phyloP scores from a whole-genome alignment of 2,888 invertebrate species.

The Acanthococcus lagerstroemiae region DNA sequence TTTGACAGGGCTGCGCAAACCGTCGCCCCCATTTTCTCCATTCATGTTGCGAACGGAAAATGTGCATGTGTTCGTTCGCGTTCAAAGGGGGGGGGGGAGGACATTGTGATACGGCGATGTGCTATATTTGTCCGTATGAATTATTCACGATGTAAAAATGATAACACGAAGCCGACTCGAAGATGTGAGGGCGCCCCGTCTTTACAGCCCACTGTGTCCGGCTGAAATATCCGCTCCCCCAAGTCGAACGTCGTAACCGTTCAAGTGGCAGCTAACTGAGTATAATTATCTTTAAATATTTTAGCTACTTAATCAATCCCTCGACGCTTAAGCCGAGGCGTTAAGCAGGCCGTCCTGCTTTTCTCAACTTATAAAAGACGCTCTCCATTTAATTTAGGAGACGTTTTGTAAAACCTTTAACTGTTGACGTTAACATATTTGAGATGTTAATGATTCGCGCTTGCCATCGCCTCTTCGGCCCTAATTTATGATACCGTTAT shows the following conservation, averaged over 20 bases:
- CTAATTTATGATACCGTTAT: not conserved
- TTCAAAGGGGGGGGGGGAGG: too few relatives aligned
- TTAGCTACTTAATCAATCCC: slow-evolving; percentile 24
- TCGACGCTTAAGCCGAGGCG: slow-evolving; percentile 6
- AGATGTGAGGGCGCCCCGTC: too few relatives aligned
- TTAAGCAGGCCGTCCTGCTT: slow-evolving; percentile 3
- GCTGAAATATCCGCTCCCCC: not conserved
- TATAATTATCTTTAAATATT: slow-evolving; percentile 27
- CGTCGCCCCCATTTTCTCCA: too few relatives aligned
- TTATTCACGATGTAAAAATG: too few relatives aligned
- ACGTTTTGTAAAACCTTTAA: slow-evolving; percentile 23
- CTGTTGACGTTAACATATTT: slow-evolving; percentile 26
- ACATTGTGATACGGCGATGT: too few relatives aligned
- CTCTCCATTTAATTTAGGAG: slow-evolving; percentile 17
- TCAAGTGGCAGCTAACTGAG: slow-evolving; percentile 5
- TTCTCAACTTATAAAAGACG: slow-evolving; percentile 11
- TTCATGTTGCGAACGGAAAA: too few relatives aligned
- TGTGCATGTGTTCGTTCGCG: too few relatives aligned
- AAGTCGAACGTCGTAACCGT: not conserved
- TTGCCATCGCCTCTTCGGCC: not conserved
- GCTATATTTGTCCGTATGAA: too few relatives aligned
- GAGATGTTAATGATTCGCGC: slow-evolving; percentile 1
- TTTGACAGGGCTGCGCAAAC: too few relatives aligned
- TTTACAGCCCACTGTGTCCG: not conserved
- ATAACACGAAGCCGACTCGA: too few relatives aligned